Evolutionary conservation across 2,797 vertebrate species (phyloP).

Genomic region (Numenius phaeopus): DNA sequence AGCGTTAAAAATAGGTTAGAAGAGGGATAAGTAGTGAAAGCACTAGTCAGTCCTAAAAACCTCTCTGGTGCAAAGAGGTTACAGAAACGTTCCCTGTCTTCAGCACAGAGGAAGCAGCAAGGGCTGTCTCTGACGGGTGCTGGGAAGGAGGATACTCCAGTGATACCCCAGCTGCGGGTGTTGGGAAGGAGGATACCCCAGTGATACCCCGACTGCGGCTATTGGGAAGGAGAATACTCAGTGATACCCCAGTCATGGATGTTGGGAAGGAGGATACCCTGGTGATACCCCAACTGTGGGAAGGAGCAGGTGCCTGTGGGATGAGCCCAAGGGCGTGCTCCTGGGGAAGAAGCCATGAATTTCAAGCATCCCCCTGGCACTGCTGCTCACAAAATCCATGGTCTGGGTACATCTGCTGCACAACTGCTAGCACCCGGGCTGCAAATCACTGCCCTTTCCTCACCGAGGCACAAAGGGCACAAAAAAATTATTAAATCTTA

Average conservation of each 20-base stretch:
- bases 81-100: neutral
- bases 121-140: neutral
- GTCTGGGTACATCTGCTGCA: neutral
- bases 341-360: neutral
- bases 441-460: neutral
- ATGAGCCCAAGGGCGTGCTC: neutral
- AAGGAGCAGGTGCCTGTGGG: neutral
- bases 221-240: no score
- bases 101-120: neutral
- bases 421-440: fast-evolving
- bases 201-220: no score
- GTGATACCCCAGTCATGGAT: no score
- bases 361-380: fast-evolving
- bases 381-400: fast-evolving
- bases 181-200: neutral
- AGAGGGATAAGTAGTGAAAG: neutral
- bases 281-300: neutral
- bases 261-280: no score
- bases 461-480: neutral
- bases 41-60: neutral
- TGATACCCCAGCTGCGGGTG: no score
- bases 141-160: neutral
- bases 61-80: neutral
- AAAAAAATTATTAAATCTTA: neutral
- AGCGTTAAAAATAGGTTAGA: slow-evolving; percentile 28